phyloP scores from a whole-genome alignment of 2,797 vertebrate species.

The Nannoperca obscura region DNA sequence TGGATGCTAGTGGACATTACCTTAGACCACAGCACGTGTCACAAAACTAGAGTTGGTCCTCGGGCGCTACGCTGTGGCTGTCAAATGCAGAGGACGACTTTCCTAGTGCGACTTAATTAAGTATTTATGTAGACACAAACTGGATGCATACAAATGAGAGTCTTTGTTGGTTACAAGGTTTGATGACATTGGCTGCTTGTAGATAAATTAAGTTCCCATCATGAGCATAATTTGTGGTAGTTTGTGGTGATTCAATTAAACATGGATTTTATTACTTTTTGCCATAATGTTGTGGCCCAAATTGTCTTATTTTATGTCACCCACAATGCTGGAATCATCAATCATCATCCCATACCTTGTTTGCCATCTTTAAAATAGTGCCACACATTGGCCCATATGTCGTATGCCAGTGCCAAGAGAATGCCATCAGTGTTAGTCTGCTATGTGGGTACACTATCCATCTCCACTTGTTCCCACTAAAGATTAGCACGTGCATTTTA shows the following conservation, averaged over 20 bases:
- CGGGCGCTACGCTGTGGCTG: neutral
- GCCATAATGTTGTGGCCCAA: neutral
- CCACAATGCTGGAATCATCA: neutral
- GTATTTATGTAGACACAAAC: constrained; percentile 6
- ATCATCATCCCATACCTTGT: neutral
- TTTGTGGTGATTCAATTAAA: neutral
- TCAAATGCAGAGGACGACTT: constrained; percentile 9
- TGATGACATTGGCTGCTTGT: neutral
- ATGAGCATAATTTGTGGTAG: neutral
- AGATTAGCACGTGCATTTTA: neutral
- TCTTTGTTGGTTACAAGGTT: neutral
- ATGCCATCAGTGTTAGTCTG: neutral
- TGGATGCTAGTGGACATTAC: neutral
- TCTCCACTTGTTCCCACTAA: neutral
- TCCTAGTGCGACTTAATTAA: neutral
- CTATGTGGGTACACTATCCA: neutral
- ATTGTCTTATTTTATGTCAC: neutral
- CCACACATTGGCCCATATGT: too few relatives aligned
- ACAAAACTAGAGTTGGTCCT: constrained; percentile 6
- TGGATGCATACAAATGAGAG: neutral
- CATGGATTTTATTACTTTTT: neutral
- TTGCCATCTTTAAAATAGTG: constrained; percentile 1
- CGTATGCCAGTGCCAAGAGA: neutral
- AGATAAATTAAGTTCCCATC: neutral
- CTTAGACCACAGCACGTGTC: neutral